Evolutionary conservation across 2,113 vertebrate genomes (phyloP), one percentile per base, ranked within the genome.

Genomic region (Mesocricetus auratus): DNA sequence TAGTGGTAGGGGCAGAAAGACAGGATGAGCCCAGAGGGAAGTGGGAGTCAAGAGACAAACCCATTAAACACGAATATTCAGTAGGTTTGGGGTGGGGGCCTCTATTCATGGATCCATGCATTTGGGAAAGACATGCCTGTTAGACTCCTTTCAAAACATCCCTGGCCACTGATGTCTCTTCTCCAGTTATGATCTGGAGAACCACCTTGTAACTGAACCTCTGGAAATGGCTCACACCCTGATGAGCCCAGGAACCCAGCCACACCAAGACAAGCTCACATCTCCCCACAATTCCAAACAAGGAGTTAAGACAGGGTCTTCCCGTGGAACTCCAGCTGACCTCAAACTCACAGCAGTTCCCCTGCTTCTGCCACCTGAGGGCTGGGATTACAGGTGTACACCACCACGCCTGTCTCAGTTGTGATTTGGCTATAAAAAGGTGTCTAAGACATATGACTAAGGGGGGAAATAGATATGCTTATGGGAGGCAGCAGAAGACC

Each of bases 191-290:
- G 22, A 11, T 71, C 64, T 53, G 62, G 62, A 22, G n/a, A 13
- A 68, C 7, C 26, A 42, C 3, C 81, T 21, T 53, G 22, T 26
- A 39, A 11, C 3, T 15, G 45, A 58, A 13, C 29, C n/a, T 36
- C 22, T 1, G 0, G 19, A 13, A 71, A 29, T 1, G 33, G 22
- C 33, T 5, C 33, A 1, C 39, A 19, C 0, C 0, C 66, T 47
- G 24, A 31, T 60, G 15, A 29, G 5, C n/a, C 4, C 42, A 89
- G 36, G 58, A 73, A 24, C 11, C 58, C 15, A 36, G 33, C 17
- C 47, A 21, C 29, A n/a, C 58, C 9, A 2, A 10, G 22, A 53
- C 50, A 12, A 6, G 3, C 5, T 69, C 13, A 4, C 16, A 53
- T 29, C 83, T 68, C 24, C 15, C 62, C 42, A 31, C 21, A 29